Evolutionary conservation across 2,113 vertebrate genomes (phyloP), one percentile per base, ranked within the genome.

Genomic region (Lepus europaeus): DNA sequence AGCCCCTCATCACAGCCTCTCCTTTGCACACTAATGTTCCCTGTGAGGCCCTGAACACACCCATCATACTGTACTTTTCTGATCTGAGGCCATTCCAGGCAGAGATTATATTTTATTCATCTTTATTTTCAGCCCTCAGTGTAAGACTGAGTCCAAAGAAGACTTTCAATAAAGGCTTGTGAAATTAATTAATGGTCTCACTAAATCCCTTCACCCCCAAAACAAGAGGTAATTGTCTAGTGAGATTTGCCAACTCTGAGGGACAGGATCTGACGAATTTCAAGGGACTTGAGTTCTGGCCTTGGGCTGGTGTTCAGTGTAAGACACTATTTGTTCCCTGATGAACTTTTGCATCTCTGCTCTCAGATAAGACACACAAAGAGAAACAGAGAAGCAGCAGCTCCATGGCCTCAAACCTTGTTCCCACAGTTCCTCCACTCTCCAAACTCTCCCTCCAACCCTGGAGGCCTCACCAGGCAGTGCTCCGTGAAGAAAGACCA

Each of bases 211-310:
- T 45, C 45, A 64, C 80, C 29, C 36, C 12, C 29, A 69, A 66
- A 90, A 84, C 19, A 93, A 63, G 39, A 64, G 29, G 70, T 87
- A 59, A 90, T 17, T 80, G 20, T 59, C 56, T 82, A 95, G 78
- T 73, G 59, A 90, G 49, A 1, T 83, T 94, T 59, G 19, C 33
- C 23, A 59, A 87, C 89, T 80, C 92, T 87, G 49, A 78, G n/a
- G 70, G 78, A 93, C 7, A 70, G 59, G 59, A 89, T 90, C 45
- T 86, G 56, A 93, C 14, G 70, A 33, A 29, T 93, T 84, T 91
- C 61, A 82, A 89, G 63, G 5, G 64, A 91, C 63, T 68, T 84
- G 78, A 87, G 19, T 4, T 92, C 39, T 74, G 49, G 29, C 39
- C 59, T 93, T 82, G 83, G n/a, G 56, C 63, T 64, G 29, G 77